Conservation (phyloP, 2,113 vertebrate genomes). For the Eubucco bourcierii region DNA sequence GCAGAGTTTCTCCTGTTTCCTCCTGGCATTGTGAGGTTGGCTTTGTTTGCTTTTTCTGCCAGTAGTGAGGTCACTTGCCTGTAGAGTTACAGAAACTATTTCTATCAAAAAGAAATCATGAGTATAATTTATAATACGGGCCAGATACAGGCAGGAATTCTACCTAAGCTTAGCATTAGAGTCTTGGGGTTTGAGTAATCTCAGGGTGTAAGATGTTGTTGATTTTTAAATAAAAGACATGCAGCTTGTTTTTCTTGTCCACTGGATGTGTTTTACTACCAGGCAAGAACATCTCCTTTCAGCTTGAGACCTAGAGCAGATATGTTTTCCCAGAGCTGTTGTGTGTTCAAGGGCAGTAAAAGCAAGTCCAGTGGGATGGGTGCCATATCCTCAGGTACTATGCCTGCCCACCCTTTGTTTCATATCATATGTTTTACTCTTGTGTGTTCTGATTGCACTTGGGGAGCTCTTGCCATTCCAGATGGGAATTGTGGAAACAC, state of each 20-base stretch:
- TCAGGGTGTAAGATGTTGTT: not conserved
- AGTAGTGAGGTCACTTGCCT: not conserved
- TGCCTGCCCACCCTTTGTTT: not conserved
- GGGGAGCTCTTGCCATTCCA: not conserved
- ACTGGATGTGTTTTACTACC: not conserved
- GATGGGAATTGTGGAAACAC: not conserved
- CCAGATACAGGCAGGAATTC: constrained; percentile 16
- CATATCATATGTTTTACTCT: not conserved
- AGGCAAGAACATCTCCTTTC: not conserved
- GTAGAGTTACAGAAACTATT: not conserved
- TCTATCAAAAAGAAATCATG: not conserved
- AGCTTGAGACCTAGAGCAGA: not conserved
- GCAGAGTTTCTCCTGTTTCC: not conserved
- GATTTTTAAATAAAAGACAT: not conserved
- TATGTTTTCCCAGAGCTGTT: not conserved
- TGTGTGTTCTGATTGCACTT: not conserved
- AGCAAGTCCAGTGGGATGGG: not conserved
- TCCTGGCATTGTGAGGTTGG: not conserved
- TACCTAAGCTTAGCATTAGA: not conserved
- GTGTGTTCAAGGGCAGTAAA: not conserved
- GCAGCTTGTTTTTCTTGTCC: not conserved
- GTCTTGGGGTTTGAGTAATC: not conserved
- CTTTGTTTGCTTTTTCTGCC: not conserved
- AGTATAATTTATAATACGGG: not conserved
- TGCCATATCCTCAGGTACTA: not conserved